A percentile compares a stretch with the other conserved stretches of the same genome.
Evolutionary conservation across 2,888 invertebrate species (phyloP).

Genomic region (Hyalella azteca): DNA sequence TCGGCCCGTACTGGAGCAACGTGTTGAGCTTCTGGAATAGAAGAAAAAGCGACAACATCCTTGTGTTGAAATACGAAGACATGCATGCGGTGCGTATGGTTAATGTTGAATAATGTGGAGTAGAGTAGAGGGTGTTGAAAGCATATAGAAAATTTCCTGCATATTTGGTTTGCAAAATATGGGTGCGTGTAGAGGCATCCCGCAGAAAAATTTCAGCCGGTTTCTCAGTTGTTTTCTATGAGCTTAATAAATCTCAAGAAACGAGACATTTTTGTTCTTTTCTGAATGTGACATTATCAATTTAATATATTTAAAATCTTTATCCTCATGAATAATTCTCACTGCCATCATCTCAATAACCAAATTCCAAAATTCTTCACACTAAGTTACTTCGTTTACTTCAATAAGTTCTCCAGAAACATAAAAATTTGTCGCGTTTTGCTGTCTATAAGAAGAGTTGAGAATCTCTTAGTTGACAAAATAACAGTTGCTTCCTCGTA

Average conservation of each 20-base stretch:
- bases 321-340: too few relatives aligned
- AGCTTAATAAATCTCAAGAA: too few relatives aligned
- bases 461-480: neutral
- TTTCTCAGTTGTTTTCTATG: neutral
- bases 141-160: neutral
- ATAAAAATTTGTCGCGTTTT: neutral
- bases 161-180: neutral
- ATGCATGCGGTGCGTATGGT: slow-evolving; percentile 69
- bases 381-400: too few relatives aligned
- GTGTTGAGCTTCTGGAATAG: slow-evolving; percentile 77
- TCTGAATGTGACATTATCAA: too few relatives aligned
- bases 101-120: neutral
- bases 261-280: too few relatives aligned
- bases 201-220: neutral
- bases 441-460: neutral
- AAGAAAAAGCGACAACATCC: slow-evolving; percentile 72
- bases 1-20: slow-evolving; percentile 81
- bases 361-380: too few relatives aligned
- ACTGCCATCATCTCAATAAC: too few relatives aligned
- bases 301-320: too few relatives aligned
- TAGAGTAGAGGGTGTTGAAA: neutral
- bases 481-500: neutral
- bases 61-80: slow-evolving; percentile 82
- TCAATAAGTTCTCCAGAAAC: too few relatives aligned
- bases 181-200: neutral